phyloP scores from a whole-genome alignment of 2,888 invertebrate species.

The Lutraria lutraria region DNA sequence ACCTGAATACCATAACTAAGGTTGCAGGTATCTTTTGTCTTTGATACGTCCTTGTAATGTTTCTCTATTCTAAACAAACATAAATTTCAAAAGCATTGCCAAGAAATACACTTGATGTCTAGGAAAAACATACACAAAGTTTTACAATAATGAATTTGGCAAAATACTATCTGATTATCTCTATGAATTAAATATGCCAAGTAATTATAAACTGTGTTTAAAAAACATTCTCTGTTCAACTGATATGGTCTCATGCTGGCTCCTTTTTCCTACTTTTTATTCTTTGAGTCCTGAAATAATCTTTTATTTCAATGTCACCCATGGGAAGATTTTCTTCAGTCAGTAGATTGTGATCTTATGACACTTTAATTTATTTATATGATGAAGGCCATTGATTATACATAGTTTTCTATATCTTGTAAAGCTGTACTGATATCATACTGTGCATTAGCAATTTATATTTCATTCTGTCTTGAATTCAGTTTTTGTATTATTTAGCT shows the following conservation, averaged over 20 bases:
- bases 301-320: not conserved
- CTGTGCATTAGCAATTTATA: conserved; percentile 4
- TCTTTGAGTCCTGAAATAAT: too few species aligned
- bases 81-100: too few species aligned
- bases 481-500: not conserved
- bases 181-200: not conserved
- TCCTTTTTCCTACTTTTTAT: too few species aligned
- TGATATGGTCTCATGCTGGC: too few species aligned
- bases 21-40: too few species aligned
- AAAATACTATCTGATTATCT: not conserved
- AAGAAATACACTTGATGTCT: too few species aligned
- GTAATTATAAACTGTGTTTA: not conserved
- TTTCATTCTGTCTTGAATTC: not conserved
- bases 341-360: not conserved
- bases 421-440: not conserved
- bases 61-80: too few species aligned
- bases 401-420: not conserved
- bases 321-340: not conserved
- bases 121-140: too few species aligned
- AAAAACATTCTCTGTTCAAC: not conserved
- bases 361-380: not conserved
- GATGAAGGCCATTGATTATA: not conserved
- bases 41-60: too few species aligned
- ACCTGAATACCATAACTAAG: too few species aligned
- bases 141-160: too few species aligned